Evolutionary conservation across 2,113 vertebrate species (phyloP), one percentile per base, ranked within the genome.

Genomic region (Channa argus): DNA sequence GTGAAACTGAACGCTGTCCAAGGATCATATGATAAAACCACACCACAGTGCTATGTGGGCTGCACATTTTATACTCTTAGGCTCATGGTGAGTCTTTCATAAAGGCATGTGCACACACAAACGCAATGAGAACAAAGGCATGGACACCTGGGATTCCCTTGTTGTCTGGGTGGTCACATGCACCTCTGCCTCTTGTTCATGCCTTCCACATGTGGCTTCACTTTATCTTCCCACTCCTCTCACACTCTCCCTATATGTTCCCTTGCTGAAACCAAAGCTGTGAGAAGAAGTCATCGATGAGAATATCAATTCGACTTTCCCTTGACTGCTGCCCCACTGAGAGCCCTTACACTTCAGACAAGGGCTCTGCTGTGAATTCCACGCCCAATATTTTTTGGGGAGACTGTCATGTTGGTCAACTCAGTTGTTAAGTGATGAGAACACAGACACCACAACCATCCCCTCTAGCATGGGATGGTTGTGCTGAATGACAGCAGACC

Each of bases 121-220:
- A 87, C 75, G 74, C 55, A 72, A 44, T 15, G 53, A 92, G 88
- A 90, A 92, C 87, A 92, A 93, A 91, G 84, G 66, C 46, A 58
- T 51, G 61, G 66, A 80, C 92, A 94, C 92, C 93, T 93, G 92
- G 92, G 90, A 90, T 75, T 86, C 71, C 71, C 76, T 63, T 62
- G 85, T 90, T 75, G 70, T 68, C 73, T 90, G 92, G 92, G 92
- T 91, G 92, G 91, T 86, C 91, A 88, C 75, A 87, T 76, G 86
- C 86, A 86, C 86, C 80, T 89, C 85, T 64, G 77, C 69, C 52
- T 88, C 78, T 62, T 78, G 88, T 86, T 84, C 74, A 85, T 87
- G 79, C 84, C 81, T 90, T 72, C 41, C 85, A 92, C 93, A 94
- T 92, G 87, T 94, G 94, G 88, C 91, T 92, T 62, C 86, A 89